Percentiles rank a stretch among this genome's conserved stretches.
Conservation (phyloP, 2,113 vertebrate genomes). For the Oophaga pumilio region DNA sequence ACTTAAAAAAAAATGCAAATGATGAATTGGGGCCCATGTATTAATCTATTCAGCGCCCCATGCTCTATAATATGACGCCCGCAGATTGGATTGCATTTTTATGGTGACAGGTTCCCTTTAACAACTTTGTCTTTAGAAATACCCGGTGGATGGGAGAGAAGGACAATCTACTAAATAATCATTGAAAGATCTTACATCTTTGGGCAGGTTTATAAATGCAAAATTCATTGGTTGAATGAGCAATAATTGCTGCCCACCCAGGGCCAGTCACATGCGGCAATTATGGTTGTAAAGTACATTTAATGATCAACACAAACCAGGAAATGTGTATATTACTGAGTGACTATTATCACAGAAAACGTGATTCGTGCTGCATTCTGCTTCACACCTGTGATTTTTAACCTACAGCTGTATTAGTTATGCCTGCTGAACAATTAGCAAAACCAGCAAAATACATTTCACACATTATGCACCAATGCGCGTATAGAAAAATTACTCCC, state of each 20-base stretch:
- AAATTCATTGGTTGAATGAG: background rate
- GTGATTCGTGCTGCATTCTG: background rate
- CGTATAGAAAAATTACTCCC: too few relatives aligned
- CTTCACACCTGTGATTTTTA: background rate
- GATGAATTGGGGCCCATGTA: too few relatives aligned
- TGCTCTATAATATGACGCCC: too few relatives aligned
- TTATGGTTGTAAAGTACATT: background rate
- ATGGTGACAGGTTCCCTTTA: too few relatives aligned
- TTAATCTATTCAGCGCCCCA: too few relatives aligned
- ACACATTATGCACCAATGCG: background rate
- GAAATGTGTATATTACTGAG: background rate
- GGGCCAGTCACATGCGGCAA: background rate
- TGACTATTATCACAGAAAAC: background rate
- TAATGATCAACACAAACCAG: background rate
- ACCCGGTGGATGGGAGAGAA: too few relatives aligned
- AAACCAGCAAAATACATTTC: slow-evolving; percentile 15
- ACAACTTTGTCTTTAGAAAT: too few relatives aligned
- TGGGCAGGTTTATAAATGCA: background rate
- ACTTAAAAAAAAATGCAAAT: too few relatives aligned
- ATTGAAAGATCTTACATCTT: background rate
- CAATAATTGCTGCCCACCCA: background rate
- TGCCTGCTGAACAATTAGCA: background rate
- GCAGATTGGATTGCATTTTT: too few relatives aligned
- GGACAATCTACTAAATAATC: background rate
- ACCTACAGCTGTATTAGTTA: background rate